Conservation (phyloP, 2,888 invertebrate species). For the Adelognathus sp. region DNA sequence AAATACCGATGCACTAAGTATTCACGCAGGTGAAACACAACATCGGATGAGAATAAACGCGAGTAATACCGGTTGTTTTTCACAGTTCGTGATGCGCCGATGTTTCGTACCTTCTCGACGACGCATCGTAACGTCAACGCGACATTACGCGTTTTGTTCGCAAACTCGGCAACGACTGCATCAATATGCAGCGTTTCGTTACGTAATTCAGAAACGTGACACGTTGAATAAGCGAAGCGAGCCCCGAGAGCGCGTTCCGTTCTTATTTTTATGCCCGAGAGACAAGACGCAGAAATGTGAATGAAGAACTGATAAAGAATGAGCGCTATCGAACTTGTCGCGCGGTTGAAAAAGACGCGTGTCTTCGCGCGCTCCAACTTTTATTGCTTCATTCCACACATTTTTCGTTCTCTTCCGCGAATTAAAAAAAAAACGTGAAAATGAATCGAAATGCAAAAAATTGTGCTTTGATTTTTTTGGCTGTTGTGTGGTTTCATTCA, state of each 20-base stretch:
- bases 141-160: background rate
- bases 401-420: background rate
- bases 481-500: no score
- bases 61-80: constrained; percentile 7
- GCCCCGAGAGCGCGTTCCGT: background rate
- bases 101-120: constrained; percentile 17
- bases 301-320: constrained; percentile 32
- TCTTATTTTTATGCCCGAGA: background rate
- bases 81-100: constrained; percentile 18
- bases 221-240: constrained; percentile 56
- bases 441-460: background rate
- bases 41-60: constrained; percentile 7
- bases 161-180: constrained; percentile 16
- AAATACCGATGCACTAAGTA: no score
- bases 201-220: constrained; percentile 58
- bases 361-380: background rate
- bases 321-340: background rate
- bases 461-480: background rate
- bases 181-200: constrained; percentile 43
- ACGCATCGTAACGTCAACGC: constrained; percentile 15
- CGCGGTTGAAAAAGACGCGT: background rate
- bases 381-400: background rate
- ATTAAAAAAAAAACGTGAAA: background rate
- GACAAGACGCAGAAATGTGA: constrained; percentile 12
- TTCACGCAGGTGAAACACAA: background rate